Evolutionary conservation across 2,888 invertebrate species (phyloP), one percentile per base, ranked within the genome.

Genomic region (Dastarcus helophoroides): DNA sequence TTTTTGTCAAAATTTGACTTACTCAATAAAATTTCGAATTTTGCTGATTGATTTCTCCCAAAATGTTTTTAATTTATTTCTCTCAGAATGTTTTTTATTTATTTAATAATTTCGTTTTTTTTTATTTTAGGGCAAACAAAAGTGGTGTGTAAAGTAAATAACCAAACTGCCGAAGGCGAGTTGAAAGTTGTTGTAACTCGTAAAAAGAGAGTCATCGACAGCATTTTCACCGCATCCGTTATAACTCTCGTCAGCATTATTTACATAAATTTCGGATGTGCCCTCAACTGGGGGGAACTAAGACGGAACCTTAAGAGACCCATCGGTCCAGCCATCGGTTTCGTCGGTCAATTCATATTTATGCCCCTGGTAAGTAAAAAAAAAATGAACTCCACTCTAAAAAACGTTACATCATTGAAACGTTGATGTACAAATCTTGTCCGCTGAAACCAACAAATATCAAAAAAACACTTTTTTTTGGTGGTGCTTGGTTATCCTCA

Each of bases 251-350:
- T 83, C 22, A 78, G 82, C 0, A 63, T 90, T 27, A 74, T 89
- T 45, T 90, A 86, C 52, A 78, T 91, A 32, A 90, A 90, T 64
- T 90, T 90, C 62, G 90, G 91, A 0, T 88, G 89, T 52, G 86
- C 89, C 0, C 67, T 90, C 56, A 80, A 89, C 53, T 72, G 84
- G 73, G 61, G 67, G 1, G 71, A 76, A 1, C 69, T 88, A 9
- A 69, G 69, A 40, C 62, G 66, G 2, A 79, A 77, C 10, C 41
- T 86, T 2, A 71, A 67, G 38, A 69, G 69, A 37, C 90, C 90
- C 0, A 61, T 85, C 9, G 88, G 84, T 1, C 85, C 86, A 1
- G 55, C 64, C 3, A 82, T 89, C 37, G 88, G 88, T 5, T 74
- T 88, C 51, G 51, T 73, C 3, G 77, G 78, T 22, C 90, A 90